These are phyloP conservation scores for Gonatopus flavifemur DNA, from an alignment of 1,140 invertebrate genomes.

Conservation along the genomic window DNA sequence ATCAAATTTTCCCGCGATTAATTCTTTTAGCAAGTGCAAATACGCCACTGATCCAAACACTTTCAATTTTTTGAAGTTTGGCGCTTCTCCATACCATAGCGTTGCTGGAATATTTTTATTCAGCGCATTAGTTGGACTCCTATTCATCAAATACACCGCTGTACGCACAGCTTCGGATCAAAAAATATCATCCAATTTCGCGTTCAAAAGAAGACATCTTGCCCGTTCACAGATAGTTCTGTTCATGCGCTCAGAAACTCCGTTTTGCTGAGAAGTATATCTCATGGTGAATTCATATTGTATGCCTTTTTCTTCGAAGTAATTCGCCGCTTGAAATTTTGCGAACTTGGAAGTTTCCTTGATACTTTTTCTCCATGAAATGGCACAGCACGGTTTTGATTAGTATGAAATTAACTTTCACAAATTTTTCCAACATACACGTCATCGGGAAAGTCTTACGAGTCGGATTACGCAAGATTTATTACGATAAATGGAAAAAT, in stretches of 20 bases:
- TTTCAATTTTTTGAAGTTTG: slow-evolving; percentile 15
- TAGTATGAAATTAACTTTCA: too few species aligned
- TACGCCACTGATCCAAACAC: slow-evolving; percentile 19
- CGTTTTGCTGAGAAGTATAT: slow-evolving; percentile 33
- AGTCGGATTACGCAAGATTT: too few species aligned
- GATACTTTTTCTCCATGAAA: too few species aligned
- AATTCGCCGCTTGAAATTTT: not conserved
- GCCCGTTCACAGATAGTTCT: slow-evolving; percentile 9
- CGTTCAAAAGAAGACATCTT: slow-evolving; percentile 5
- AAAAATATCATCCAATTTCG: slow-evolving; percentile 7
- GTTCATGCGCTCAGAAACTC: slow-evolving; percentile 23
- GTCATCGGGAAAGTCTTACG: too few species aligned
- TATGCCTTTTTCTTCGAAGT: slow-evolving; percentile 14
- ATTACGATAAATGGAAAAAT: too few species aligned
- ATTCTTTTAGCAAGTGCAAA: too few species aligned
- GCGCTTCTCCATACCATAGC: slow-evolving; percentile 17
- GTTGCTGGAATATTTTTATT: slow-evolving; percentile 13
- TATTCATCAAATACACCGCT: slow-evolving; percentile 35
- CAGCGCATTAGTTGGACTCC: slow-evolving; percentile 4
- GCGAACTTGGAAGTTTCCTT: too few species aligned
- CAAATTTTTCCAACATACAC: too few species aligned
- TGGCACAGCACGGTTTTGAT: too few species aligned
- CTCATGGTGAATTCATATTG: slow-evolving; percentile 22
- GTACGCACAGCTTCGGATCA: slow-evolving; percentile 33
- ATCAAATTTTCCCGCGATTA: too few species aligned